Evolutionary conservation across 2,888 invertebrate species (phyloP), one percentile per base, ranked within the genome.

Genomic region (Parnassius apollo): DNA sequence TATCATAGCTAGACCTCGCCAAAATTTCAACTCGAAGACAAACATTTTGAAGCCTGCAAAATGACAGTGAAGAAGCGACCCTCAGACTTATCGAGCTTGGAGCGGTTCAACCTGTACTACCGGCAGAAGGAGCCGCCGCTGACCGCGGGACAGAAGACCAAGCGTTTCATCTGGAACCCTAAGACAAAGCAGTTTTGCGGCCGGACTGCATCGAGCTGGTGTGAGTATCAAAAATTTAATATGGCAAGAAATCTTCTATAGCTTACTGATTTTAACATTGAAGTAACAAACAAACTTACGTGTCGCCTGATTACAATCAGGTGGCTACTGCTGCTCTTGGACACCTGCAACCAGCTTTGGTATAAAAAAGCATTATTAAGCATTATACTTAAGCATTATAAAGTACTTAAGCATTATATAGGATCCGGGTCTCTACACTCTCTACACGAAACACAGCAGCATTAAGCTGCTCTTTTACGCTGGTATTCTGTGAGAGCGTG

Each of bases 121-220:
- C 83, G 93, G 64, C 89, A 93, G 75, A 94, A 94, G 72, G 94
- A 94, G 69, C 92, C 93, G 61, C 81, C 93, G 1, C 78, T 94
- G 51, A 90, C 93, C 1, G 89, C 86, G 52, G 91, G 93, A 67
- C 91, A 95, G 78, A 93, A 93, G 68, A 76, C 94, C 61, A 93
- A 93, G 78, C 85, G 93, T 71, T 96, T 96, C 88, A 77, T 97
- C 53, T 97, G 95, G 93, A 95, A 98, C 85, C 92, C 94, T 0
- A 94, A 96, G 76, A 95, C 94, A 9, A 94, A 92, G 73, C 93
- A 94, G 80, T 93, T 97, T 78, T 94, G 95, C 64, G 97, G 97
- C 61, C 93, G 97, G 73, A 96, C 95, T 9, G 94, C 93, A 18
- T 87, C 94, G 10, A 96, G 96, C 83, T 98, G 97, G 97, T 95